These are phyloP conservation scores for Sturmia bella DNA, from an alignment of 2,888 invertebrate species.

Conservation along the genomic window DNA sequence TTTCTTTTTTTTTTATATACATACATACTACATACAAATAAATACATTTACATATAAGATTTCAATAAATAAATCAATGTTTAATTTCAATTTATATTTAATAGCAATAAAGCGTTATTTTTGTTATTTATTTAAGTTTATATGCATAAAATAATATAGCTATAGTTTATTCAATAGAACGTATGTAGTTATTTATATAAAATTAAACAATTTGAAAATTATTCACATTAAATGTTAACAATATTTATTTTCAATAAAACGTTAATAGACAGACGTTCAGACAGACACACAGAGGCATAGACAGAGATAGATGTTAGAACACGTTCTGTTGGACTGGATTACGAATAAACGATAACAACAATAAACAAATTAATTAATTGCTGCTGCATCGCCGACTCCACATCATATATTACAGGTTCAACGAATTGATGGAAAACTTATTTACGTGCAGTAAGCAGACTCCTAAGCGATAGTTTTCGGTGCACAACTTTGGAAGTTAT, in stretches of 20 bases:
- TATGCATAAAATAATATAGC: slow-evolving; percentile 10
- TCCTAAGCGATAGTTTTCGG: no score
- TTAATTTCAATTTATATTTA: slow-evolving; percentile 3
- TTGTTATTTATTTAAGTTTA: not conserved
- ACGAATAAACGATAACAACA: not conserved
- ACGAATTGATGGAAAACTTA: no score
- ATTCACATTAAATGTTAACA: slow-evolving; percentile 46
- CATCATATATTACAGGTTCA: not conserved
- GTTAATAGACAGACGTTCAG: slow-evolving; percentile 38
- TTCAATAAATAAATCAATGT: slow-evolving; percentile 11
- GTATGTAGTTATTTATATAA: slow-evolving; percentile 17
- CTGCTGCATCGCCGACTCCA: not conserved
- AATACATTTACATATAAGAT: not conserved
- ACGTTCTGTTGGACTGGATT: slow-evolving; percentile 15
- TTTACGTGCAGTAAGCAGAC: no score
- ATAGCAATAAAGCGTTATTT: no score
- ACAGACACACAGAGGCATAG: slow-evolving; percentile 21
- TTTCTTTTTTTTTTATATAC: not conserved
- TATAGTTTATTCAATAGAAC: slow-evolving; percentile 10
- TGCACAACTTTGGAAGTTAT: no score
- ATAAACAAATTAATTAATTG: not conserved
- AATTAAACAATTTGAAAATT: slow-evolving; percentile 29
- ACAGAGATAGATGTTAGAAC: slow-evolving; percentile 26
- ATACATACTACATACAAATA: slow-evolving; percentile 32
- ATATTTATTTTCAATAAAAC: slow-evolving; percentile 45